A percentile compares a stretch with the other conserved stretches of the same genome.
These are phyloP conservation scores for Ochotona princeps DNA, from an alignment of 2,113 vertebrate species.

Conservation along the genomic window DNA sequence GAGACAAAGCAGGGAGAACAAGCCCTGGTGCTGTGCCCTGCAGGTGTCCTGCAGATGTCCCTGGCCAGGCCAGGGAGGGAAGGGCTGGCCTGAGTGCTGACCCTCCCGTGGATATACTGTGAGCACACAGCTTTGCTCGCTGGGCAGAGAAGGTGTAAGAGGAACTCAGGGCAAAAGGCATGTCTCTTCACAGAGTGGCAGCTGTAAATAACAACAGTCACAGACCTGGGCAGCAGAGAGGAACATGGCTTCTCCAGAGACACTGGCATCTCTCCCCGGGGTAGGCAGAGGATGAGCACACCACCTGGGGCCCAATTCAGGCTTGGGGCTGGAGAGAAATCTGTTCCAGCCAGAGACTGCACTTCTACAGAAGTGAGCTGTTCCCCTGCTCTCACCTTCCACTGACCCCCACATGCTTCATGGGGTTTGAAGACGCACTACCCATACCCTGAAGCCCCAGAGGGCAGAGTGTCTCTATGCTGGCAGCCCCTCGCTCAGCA, in stretches of 20 bases:
- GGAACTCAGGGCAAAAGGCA: constrained; percentile 48
- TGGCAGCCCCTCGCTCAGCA: background rate
- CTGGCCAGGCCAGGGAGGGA: too few relatives aligned
- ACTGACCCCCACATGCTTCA: background rate
- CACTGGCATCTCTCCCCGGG: too few relatives aligned
- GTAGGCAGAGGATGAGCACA: background rate
- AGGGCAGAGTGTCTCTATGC: too few relatives aligned
- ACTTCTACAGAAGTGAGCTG: background rate
- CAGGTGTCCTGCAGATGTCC: too few relatives aligned
- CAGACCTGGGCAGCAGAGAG: too few relatives aligned
- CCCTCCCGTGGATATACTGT: too few relatives aligned
- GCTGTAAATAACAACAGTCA: too few relatives aligned
- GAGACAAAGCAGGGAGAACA: background rate
- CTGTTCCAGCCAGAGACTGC: constrained; percentile 34
- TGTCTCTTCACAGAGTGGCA: constrained; percentile 61
- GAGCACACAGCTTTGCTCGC: too few relatives aligned
- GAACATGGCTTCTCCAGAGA: too few relatives aligned
- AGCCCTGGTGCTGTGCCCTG: background rate
- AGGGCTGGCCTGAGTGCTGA: too few relatives aligned
- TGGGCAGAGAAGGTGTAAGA: background rate
- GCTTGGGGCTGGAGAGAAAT: constrained; percentile 45
- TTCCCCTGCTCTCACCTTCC: background rate
- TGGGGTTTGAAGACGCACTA: too few relatives aligned
- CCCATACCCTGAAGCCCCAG: too few relatives aligned
- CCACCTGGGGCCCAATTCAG: background rate